Conservation (phyloP, 2,797 vertebrate genomes). For the Eupleurogrammus muticus region DNA sequence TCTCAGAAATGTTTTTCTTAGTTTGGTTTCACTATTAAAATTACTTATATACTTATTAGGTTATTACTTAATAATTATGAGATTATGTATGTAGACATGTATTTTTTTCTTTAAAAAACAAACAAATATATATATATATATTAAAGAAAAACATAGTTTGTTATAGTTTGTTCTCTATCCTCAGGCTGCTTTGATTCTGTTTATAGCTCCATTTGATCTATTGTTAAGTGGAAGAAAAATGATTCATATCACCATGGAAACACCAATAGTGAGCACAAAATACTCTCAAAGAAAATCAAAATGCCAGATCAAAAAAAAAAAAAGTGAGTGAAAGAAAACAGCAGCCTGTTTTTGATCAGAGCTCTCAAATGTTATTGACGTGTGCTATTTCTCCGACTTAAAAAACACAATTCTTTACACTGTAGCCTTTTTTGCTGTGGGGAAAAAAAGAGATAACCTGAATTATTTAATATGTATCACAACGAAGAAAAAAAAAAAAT, state of each 20-base stretch:
- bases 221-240: slow-evolving; percentile 59
- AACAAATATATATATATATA: neutral
- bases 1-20: slow-evolving; percentile 5
- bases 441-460: slow-evolving; percentile 33
- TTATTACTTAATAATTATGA: too few relatives aligned
- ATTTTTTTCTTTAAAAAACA: neutral
- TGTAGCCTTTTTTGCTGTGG: slow-evolving; percentile 26
- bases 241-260: slow-evolving; percentile 76
- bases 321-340: slow-evolving; percentile 3
- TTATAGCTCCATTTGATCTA: slow-evolving; percentile 65
- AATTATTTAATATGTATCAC: slow-evolving; percentile 75
- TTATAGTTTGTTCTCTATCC: slow-evolving; percentile 27
- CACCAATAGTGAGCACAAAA: slow-evolving; percentile 50
- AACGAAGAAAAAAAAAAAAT: slow-evolving; percentile 37
- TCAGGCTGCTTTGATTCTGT: slow-evolving; percentile 53
- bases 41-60: too few relatives aligned
- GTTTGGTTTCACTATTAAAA: slow-evolving; percentile 13
- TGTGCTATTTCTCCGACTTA: slow-evolving; percentile 39
- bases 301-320: slow-evolving; percentile 30
- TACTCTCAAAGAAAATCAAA: slow-evolving; percentile 50
- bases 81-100: too few relatives aligned
- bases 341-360: slow-evolving; percentile 53
- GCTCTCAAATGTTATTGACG: slow-evolving; percentile 38
- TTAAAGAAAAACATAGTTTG: slow-evolving; percentile 22
- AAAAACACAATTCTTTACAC: slow-evolving; percentile 48